Percentiles rank a stretch among this genome's conserved stretches.
Conservation (phyloP, 2,113 vertebrate genomes). For the Orthochromis malagaraziensis region DNA sequence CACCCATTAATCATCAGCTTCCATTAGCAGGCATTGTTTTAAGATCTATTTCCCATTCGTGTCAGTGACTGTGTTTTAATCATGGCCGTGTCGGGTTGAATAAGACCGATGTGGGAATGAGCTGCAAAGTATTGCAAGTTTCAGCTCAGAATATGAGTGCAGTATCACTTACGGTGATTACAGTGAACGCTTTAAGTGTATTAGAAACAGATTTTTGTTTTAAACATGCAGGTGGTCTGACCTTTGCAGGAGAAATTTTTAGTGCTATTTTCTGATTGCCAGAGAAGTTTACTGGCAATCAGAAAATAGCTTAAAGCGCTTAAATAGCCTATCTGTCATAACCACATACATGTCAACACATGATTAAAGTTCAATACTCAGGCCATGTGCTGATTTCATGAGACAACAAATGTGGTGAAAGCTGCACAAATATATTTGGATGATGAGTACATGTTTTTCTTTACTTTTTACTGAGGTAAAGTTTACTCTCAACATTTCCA, state of each 20-base stretch:
- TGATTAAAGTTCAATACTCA: neutral
- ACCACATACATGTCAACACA: neutral
- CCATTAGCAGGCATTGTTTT: conserved; percentile 68
- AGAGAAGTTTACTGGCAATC: neutral
- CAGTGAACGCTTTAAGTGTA: neutral
- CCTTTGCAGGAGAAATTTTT: neutral
- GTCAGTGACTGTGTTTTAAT: conserved; percentile 61
- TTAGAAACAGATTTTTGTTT: neutral
- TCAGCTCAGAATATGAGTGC: neutral
- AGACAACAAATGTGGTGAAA: neutral
- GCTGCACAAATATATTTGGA: neutral
- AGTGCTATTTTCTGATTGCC: neutral
- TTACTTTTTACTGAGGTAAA: neutral
- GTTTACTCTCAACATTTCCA: neutral
- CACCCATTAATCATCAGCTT: conserved; percentile 68
- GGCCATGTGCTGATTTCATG: neutral
- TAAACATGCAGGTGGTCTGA: neutral
- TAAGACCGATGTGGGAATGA: conserved; percentile 28
- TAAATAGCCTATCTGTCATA: neutral
- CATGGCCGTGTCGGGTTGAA: conserved; percentile 19
- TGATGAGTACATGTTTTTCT: neutral
- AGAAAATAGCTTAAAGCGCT: neutral
- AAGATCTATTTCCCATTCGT: conserved; percentile 72
- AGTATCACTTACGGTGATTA: conserved; percentile 23
- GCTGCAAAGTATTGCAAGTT: conserved; percentile 11